Percentiles rank a stretch among this genome's conserved stretches.
These are phyloP conservation scores for Atrichornis clamosus DNA, from an alignment of 2,113 vertebrate genomes.

Conservation along the genomic window DNA sequence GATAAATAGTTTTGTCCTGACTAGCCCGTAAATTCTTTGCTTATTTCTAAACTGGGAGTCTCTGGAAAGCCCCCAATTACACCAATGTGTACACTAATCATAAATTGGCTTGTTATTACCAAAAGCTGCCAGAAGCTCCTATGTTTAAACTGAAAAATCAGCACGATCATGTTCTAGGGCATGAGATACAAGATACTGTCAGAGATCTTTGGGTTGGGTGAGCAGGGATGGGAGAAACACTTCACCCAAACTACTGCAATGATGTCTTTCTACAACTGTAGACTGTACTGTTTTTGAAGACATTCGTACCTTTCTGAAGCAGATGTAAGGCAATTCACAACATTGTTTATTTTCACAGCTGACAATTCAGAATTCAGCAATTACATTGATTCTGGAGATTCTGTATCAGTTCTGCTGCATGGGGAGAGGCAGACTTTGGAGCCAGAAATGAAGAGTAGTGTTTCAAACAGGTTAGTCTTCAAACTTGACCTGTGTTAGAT, in stretches of 20 bases:
- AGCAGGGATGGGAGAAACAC: not conserved
- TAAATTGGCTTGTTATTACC: not conserved
- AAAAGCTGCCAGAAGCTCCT: not conserved
- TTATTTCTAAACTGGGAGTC: not conserved
- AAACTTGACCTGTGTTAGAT: not conserved
- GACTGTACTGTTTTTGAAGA: not conserved
- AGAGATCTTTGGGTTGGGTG: not conserved
- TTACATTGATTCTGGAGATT: not conserved
- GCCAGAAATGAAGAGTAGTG: not conserved
- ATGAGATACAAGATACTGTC: not conserved
- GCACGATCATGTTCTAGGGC: not conserved
- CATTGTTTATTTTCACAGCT: not conserved
- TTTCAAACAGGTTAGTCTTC: not conserved
- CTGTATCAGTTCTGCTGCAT: not conserved
- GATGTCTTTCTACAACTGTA: not conserved
- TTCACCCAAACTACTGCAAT: not conserved
- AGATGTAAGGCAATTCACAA: not conserved
- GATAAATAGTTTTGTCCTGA: not conserved
- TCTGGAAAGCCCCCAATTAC: not conserved
- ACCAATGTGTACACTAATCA: not conserved
- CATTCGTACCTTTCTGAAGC: not conserved
- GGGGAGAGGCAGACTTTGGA: not conserved
- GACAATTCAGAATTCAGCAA: not conserved
- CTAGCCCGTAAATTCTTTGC: not conserved
- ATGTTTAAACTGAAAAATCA: not conserved